Base-by-base conservation (phyloP, 2,797 vertebrate genomes). In the Florisuga fusca region DNA sequence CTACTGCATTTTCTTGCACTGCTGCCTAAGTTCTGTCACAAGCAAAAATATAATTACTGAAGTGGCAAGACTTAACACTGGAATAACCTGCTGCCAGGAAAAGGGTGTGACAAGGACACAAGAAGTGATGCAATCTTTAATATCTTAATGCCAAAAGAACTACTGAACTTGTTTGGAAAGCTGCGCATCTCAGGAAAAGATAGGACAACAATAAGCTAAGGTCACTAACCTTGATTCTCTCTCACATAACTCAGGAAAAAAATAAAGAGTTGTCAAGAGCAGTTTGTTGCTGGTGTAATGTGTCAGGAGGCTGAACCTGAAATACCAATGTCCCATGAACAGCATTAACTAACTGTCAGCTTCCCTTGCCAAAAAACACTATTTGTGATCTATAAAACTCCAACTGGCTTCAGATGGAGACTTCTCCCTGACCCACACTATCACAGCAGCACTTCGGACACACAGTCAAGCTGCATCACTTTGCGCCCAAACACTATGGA, bases 261-360 rank as follows among this genome's bases (percentile, higher is more conserved):
- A 69, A 21, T 3, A 2, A 45, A 23, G 26, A 55, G 53, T 7
- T 66, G 45, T 12, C 34, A 68, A 22, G 41, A 48, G 72, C n/a
- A 34, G 72, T 63, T 64, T 86, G 41, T 22, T 53, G 63, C 34
- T 21, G 38, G 8, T 11, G 26, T 21, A 46, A 45, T 0, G 0
- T 13, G 15, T 64, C 75, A 75, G 31, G 27, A 73, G 20, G n/a
- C 43, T 38, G 46, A 80, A 33, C 25, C 1, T 36, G 36, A 72
- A 62, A 73, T 4, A 66, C 4, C 17, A 4, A 5, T 6, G 48
- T 38, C 38, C 48, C 31, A 2, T 0, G 5, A n/a, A 2, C 4
- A 29, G 41, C 41, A 27, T 23, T 46, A 21, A 45, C 45, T 20
- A 20, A 12, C 29, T 25, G 38, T 6, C 7, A 1, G 10, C 38